Percentiles rank a stretch among this genome's conserved stretches.
These are phyloP conservation scores for Procambarus clarkii DNA, from an alignment of 1,140 invertebrate species.

Conservation along the genomic window DNA sequence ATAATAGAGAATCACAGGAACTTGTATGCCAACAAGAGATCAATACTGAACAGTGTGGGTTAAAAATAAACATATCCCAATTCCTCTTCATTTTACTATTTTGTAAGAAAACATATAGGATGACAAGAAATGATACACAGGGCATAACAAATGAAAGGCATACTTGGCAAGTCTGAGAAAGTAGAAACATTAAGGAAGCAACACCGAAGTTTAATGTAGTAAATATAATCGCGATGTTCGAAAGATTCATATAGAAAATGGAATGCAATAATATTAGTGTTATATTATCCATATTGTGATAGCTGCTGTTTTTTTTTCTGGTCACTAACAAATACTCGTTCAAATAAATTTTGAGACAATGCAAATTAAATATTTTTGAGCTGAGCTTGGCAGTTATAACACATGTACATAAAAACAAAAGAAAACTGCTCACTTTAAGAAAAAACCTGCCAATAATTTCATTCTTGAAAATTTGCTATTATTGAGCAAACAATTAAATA, in stretches of 20 bases:
- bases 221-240: slow-evolving; percentile 35
- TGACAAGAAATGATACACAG: slow-evolving; percentile 47
- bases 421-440: no score
- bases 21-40: slow-evolving; percentile 39
- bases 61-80: slow-evolving; percentile 46
- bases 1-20: slow-evolving; percentile 53
- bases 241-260: slow-evolving; percentile 55
- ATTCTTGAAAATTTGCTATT: no score
- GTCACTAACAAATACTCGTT: slow-evolving; percentile 24
- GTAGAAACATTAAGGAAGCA: slow-evolving; percentile 42
- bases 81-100: slow-evolving; percentile 51
- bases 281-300: slow-evolving; percentile 22
- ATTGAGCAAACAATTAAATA: no score
- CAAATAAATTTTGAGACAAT: slow-evolving; percentile 31
- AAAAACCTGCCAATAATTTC: no score
- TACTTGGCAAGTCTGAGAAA: slow-evolving; percentile 28
- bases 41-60: slow-evolving; percentile 41
- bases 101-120: slow-evolving; percentile 47
- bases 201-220: slow-evolving; percentile 28
- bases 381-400: not conserved
- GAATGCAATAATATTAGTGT: slow-evolving; percentile 60
- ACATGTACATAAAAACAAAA: no score
- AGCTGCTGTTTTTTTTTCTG: slow-evolving; percentile 25
- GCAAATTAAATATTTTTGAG: slow-evolving; percentile 5
- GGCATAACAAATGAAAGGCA: slow-evolving; percentile 34